phyloP scores from a whole-genome alignment of 2,888 invertebrate genomes.

The Ophion ellenae region DNA sequence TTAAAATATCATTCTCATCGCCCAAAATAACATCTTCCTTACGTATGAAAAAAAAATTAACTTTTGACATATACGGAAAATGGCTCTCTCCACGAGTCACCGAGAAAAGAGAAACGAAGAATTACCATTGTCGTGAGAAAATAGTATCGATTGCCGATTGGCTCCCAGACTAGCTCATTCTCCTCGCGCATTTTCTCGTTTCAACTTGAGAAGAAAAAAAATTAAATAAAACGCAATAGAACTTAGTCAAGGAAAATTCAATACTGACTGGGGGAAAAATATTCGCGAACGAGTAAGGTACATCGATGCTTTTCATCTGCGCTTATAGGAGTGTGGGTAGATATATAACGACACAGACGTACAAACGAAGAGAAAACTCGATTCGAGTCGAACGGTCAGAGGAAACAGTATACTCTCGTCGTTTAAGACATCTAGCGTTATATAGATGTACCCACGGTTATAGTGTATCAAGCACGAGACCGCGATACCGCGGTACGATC shows the following conservation, averaged over 20 bases:
- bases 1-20: no score
- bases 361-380: slow-evolving; percentile 41
- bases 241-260: slow-evolving; percentile 4
- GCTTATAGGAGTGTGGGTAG: not conserved
- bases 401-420: slow-evolving; percentile 42
- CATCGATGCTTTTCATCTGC: slow-evolving; percentile 27
- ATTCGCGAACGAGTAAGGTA: slow-evolving; percentile 31
- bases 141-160: not conserved
- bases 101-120: not conserved
- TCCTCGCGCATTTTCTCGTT: not conserved
- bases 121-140: not conserved
- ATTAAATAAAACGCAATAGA: slow-evolving; percentile 14
- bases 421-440: slow-evolving; percentile 30
- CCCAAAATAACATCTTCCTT: no score
- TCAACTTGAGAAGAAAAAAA: not conserved
- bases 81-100: no score
- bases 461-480: slow-evolving; percentile 45
- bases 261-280: slow-evolving; percentile 21
- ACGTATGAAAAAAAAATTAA: not conserved
- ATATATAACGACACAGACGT: slow-evolving; percentile 18
- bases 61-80: not conserved
- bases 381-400: slow-evolving; percentile 43
- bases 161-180: not conserved
- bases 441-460: slow-evolving; percentile 25
- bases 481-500: slow-evolving; percentile 34